Base-by-base conservation (phyloP, 2,797 vertebrate genomes). In the Paguma larvata region DNA sequence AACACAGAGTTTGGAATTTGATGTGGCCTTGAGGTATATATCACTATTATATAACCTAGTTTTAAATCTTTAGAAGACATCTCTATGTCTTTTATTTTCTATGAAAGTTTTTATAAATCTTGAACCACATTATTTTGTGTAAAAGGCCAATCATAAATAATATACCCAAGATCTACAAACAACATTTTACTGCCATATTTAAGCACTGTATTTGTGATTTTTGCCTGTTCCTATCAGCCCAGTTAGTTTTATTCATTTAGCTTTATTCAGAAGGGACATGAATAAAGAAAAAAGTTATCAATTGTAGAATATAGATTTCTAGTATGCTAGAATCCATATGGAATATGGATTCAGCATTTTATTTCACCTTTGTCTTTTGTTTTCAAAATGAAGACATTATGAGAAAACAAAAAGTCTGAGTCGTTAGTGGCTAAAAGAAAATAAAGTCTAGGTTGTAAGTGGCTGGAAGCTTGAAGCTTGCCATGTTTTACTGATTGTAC, bases 391-490 rank as follows among this genome's bases (percentile, higher is more conserved):
- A 27, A 46, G 12, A 38, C 12, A 46, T 79, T 91, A 89, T 63
- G 32, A 89, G 48, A 78, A 34, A 77, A 75, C 30, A 59, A 90
- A 89, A 82, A n/a, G 15, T 67, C 75, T 89, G 63, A 78, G 4
- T 16, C n/a, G 86, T 91, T 32, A 79, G 27, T 27, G 67, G 18
- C 83, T 78, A 90, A 96, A 63, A 85, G 41, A 94, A 96, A 93
- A 85, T 89, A 62, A 95, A 68, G 15, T 96, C 18, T 2, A 73
- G 25, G 41, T 62, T 53, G 16, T 67, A 68, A 75, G 6, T 21
- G 77, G 6, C 34, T 53, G 19, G 68, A 67, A 73, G 8, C 73
- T 89, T 80, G 34, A 7, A 77, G 25, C 32, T 80, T 77, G 19
- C 23, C 32, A 14, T 70, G 13, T 82, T 92, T 90, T 78, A 90